Conservation (phyloP, 2,888 invertebrate genomes). For the Hanleya hanleyi region DNA sequence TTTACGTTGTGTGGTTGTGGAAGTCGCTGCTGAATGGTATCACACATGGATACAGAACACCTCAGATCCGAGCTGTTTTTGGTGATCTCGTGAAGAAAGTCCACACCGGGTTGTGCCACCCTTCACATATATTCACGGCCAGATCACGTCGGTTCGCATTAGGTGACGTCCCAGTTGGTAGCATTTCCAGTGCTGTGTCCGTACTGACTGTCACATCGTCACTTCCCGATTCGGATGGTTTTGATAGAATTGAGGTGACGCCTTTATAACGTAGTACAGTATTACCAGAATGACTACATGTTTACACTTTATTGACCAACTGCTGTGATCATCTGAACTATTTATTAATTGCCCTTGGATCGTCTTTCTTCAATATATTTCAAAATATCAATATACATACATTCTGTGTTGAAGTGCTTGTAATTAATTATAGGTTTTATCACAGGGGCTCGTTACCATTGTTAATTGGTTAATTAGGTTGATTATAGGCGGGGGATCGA, state of each 20-base stretch:
- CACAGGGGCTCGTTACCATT: no score
- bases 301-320: no score
- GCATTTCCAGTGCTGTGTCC: background rate
- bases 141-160: background rate
- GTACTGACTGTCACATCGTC: background rate
- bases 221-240: background rate
- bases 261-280: no score
- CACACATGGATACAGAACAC: constrained; percentile 50
- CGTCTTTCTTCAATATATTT: no score
- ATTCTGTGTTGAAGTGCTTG: no score
- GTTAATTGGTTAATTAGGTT: no score
- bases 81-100: constrained; percentile 11
- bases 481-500: no score
- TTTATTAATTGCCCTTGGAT: no score
- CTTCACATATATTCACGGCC: background rate
- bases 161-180: background rate
- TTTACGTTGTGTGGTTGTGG: constrained; percentile 41
- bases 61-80: constrained; percentile 43
- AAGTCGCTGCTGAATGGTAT: constrained; percentile 53
- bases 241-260: background rate
- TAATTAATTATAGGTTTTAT: no score
- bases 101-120: background rate
- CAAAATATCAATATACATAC: no score
- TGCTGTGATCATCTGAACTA: no score
- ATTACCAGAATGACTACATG: no score